Evolutionary conservation across 1,140 invertebrate genomes (phyloP).

Genomic region (Pachypeltis micranthus): DNA sequence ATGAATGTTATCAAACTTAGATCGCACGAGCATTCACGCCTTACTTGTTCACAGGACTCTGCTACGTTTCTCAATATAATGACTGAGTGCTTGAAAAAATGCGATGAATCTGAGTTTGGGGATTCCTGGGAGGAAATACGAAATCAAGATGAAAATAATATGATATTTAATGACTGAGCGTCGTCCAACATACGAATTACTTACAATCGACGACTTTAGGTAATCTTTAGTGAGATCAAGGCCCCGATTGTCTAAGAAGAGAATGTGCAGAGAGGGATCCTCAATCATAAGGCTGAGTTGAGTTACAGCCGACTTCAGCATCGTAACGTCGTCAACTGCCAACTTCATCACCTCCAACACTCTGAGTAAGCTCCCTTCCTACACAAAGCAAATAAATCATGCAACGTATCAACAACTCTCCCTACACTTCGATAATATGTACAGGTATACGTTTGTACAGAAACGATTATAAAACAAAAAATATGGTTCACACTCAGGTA

Average conservation of each 20-base stretch:
- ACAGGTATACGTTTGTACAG: too few species aligned
- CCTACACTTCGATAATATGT: too few species aligned
- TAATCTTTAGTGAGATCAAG: slow-evolving; percentile 33
- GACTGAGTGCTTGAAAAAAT: slow-evolving; percentile 1
- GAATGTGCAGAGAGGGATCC: slow-evolving; percentile 40
- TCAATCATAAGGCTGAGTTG: slow-evolving; percentile 47
- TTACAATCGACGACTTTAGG: slow-evolving; percentile 36
- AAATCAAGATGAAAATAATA: too few species aligned
- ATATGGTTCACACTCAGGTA: too few species aligned
- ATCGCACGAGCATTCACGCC: slow-evolving; percentile 17
- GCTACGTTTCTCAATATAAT: slow-evolving; percentile 20
- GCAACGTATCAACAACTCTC: too few species aligned
- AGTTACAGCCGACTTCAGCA: slow-evolving; percentile 43
- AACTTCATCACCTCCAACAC: slow-evolving; percentile 36
- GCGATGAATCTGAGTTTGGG: background rate
- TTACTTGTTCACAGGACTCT: slow-evolving; percentile 17
- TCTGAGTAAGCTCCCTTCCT: slow-evolving; percentile 36
- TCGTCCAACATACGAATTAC: too few species aligned
- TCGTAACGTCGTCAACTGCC: slow-evolving; percentile 39
- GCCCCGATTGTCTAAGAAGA: slow-evolving; percentile 41
- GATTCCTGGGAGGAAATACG: background rate
- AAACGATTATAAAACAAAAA: too few species aligned
- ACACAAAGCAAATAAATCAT: background rate
- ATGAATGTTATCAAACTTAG: slow-evolving; percentile 6
- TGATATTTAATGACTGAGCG: too few species aligned